Base-by-base conservation (phyloP, 2,888 invertebrate species). In the Aphrophora alni region DNA sequence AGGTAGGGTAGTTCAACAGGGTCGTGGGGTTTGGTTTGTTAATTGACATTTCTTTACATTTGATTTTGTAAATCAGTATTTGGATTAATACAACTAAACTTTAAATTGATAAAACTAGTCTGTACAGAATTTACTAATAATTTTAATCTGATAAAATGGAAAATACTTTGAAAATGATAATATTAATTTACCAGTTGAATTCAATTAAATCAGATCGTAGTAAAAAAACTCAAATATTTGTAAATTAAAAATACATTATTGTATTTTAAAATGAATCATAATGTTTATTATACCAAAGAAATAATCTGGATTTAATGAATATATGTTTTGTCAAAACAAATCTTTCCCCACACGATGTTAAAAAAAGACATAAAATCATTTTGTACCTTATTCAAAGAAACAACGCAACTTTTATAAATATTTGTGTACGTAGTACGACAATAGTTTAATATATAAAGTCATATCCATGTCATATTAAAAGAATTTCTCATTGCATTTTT, bases 1-100 rank as follows among this genome's bases (percentile, higher is more conserved):
- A 81, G 81, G 59, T 81, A 81, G 78, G 78, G 38, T 3, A 71
- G 71, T 26, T 14, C 27, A 8, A 26, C 28, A 28, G 27, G 26
- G 28, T 71, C 17, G 14, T 71, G 27, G 26, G 28, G 27, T 26
- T 1, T 71, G 28, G 14, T 71, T 71, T 71, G 27, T 2, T 26
- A 71, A 24, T 21, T 33, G 33, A 33, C n/a, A n/a, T 33, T 33
- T 33, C 3, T 33, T 33, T 8, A 33, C 5, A 17, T 69, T 69
- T 2, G 12, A 21, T 69, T 10, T 69, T 69, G 8, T 26, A 69
- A 68, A 21, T 68, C 12, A 7, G 4, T 7, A 10, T 33, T 33
- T 33, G 4, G 33, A 33, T 33, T 33, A 33, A 7, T 33, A n/a
- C n/a, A n/a, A n/a, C 33, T 33, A 33, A 33, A 10, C 33, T 33